Conservation (phyloP, 2,113 vertebrate species). For the Larimichthys crocea region DNA sequence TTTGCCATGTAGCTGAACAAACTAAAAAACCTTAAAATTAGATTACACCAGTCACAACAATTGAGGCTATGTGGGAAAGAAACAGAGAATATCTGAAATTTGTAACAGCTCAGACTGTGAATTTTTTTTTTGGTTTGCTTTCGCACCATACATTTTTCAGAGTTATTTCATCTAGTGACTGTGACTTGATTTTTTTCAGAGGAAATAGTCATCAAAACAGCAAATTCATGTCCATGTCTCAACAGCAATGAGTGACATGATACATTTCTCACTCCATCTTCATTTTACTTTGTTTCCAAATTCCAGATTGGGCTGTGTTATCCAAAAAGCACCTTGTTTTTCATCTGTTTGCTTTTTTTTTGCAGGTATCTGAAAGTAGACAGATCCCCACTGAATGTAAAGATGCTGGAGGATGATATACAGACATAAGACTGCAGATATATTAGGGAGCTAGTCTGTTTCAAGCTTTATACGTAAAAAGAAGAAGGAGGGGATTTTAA, state of each 20-base stretch:
- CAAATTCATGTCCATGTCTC: background rate
- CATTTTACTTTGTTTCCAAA: background rate
- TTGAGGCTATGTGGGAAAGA: background rate
- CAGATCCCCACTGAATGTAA: too few relatives aligned
- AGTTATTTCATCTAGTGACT: background rate
- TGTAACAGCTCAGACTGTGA: background rate
- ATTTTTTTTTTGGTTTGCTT: background rate
- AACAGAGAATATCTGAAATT: background rate
- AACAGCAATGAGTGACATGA: background rate
- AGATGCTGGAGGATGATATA: too few relatives aligned
- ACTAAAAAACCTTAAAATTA: background rate
- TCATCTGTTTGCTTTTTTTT: background rate
- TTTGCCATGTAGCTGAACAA: background rate
- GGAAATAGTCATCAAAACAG: background rate
- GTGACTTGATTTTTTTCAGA: background rate
- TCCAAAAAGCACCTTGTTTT: background rate
- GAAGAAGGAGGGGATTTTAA: too few relatives aligned
- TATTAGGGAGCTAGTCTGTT: too few relatives aligned
- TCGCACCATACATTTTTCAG: background rate
- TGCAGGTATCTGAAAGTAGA: background rate
- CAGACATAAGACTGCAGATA: too few relatives aligned
- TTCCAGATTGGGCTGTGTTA: background rate
- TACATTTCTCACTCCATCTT: background rate
- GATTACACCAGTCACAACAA: background rate
- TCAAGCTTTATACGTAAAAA: too few relatives aligned